phyloP scores from a whole-genome alignment of 2,797 vertebrate species.

The Sebastiscus tertius region DNA sequence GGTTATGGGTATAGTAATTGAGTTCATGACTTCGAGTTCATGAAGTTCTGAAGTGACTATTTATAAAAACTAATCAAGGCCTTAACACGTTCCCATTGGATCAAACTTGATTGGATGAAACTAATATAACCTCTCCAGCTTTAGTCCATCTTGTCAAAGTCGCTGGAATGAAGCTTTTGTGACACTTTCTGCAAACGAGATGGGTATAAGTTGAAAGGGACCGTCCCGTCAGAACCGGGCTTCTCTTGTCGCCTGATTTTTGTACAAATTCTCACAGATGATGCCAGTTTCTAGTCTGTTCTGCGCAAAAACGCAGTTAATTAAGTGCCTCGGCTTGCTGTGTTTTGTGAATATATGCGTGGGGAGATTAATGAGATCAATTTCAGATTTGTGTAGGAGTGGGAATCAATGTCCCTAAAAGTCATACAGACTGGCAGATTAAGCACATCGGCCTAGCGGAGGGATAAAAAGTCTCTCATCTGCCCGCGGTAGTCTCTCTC shows the following conservation, averaged over 20 bases:
- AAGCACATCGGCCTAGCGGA: conserved; percentile 41
- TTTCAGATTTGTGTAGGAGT: conserved; percentile 73
- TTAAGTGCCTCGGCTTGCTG: conserved; percentile 61
- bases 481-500: conserved; percentile 14
- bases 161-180: not conserved
- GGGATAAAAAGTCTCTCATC: conserved; percentile 17
- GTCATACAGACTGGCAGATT: conserved; percentile 69
- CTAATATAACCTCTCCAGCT: conserved; percentile 1
- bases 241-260: conserved; percentile 4
- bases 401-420: conserved; percentile 67
- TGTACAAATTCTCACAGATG: conserved; percentile 9
- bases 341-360: conserved; percentile 59
- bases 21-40: conserved; percentile 15
- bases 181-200: conserved; percentile 1
- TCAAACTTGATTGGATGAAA: conserved; percentile 16
- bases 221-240: not conserved
- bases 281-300: conserved; percentile 34
- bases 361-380: conserved; percentile 75
- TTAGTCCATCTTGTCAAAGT: conserved; percentile 22
- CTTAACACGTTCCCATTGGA: conserved; percentile 15
- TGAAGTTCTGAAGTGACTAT: conserved; percentile 38
- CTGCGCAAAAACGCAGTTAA: conserved; percentile 50
- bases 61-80: conserved; percentile 45
- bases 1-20: conserved; percentile 2
- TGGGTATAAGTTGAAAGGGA: conserved; percentile 4